A percentile compares a stretch with the other conserved stretches of the same genome.
Conservation (phyloP, 2,888 invertebrate genomes). For the Deilephila porcellus region DNA sequence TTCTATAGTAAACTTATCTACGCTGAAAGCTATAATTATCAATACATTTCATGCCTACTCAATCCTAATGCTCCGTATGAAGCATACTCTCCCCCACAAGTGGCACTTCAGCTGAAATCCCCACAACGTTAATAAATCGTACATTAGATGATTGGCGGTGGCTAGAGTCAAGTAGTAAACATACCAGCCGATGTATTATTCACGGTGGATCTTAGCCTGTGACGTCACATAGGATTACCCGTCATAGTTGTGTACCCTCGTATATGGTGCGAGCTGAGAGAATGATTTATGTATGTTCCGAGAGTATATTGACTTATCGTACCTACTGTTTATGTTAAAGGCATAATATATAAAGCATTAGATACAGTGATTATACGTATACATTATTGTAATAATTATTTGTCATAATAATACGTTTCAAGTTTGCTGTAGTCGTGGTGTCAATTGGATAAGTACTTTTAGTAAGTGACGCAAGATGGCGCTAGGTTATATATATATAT, state of each 20-base stretch:
- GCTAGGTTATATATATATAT: too few relatives aligned
- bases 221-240: constrained; percentile 13
- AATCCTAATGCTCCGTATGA: neutral
- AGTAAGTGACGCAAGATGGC: too few relatives aligned
- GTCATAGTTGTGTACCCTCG: neutral
- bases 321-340: neutral
- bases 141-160: constrained; percentile 24
- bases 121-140: neutral
- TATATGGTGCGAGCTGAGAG: neutral
- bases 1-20: too few relatives aligned
- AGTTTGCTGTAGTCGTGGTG: too few relatives aligned
- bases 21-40: too few relatives aligned
- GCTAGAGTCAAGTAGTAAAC: constrained; percentile 15
- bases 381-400: too few relatives aligned
- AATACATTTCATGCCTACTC: too few relatives aligned
- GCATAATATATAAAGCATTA: neutral
- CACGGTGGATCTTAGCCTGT: neutral
- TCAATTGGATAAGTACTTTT: too few relatives aligned
- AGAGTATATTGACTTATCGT: neutral
- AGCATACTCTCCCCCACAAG: neutral
- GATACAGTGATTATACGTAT: too few relatives aligned
- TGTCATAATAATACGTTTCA: too few relatives aligned
- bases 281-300: constrained; percentile 9
- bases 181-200: constrained; percentile 13
- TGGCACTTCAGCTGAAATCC: constrained; percentile 3